phyloP scores from a whole-genome alignment of 2,797 vertebrate genomes.

The Luscinia luscinia region DNA sequence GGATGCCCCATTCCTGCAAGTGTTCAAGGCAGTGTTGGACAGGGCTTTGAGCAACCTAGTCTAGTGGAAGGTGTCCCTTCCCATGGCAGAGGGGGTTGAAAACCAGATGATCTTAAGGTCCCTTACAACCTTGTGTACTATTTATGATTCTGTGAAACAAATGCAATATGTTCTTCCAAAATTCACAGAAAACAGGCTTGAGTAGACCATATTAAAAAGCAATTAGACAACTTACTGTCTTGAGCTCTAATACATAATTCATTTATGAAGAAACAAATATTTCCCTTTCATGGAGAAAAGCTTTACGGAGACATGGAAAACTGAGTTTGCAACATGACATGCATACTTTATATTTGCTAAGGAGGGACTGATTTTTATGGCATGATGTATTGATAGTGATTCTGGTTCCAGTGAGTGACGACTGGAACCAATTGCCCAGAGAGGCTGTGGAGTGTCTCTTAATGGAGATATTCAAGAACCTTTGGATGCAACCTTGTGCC shows the following conservation, averaged over 20 bases:
- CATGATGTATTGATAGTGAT: neutral
- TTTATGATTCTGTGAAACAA: neutral
- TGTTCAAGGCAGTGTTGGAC: neutral
- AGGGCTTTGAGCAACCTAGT: neutral
- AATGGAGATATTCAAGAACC: neutral
- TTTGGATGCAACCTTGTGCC: neutral
- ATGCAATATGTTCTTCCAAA: neutral
- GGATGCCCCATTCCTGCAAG: neutral
- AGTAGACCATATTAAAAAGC: neutral
- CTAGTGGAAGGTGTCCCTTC: neutral
- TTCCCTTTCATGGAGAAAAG: slow-evolving; percentile 73
- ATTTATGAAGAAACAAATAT: slow-evolving; percentile 78
- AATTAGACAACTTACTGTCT: neutral
- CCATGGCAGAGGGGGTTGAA: neutral
- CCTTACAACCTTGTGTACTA: neutral
- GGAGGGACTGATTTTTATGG: neutral
- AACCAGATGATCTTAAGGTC: neutral
- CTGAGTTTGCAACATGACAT: neutral
- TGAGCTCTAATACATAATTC: neutral
- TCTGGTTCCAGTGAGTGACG: neutral
- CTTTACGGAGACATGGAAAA: neutral
- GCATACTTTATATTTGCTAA: neutral
- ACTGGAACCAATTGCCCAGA: neutral
- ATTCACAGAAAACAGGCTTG: neutral
- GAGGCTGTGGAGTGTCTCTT: neutral